Percentiles rank a stretch among this genome's conserved stretches.
These are phyloP conservation scores for Crematogaster levior DNA, from an alignment of 2,888 invertebrate genomes.

Conservation along the genomic window DNA sequence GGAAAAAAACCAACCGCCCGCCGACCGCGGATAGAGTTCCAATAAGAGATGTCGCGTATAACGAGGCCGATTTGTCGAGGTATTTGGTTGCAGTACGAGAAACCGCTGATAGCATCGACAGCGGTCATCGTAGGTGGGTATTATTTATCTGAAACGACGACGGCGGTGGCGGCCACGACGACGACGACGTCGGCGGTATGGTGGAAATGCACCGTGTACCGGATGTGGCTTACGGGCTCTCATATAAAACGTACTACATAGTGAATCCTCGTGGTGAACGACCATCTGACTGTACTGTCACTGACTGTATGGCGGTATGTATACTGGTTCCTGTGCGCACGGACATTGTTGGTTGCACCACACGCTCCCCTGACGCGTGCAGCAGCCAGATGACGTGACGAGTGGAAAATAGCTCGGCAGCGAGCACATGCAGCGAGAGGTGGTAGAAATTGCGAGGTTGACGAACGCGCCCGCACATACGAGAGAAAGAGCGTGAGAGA, in stretches of 20 bases:
- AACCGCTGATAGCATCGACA: constrained; percentile 51
- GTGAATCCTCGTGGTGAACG: constrained; percentile 30
- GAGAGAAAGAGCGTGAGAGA: neutral
- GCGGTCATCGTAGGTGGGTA: constrained; percentile 34
- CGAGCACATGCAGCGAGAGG: constrained; percentile 30
- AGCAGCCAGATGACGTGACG: constrained; percentile 57
- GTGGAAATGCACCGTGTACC: constrained; percentile 64
- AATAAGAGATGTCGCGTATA: constrained; percentile 49
- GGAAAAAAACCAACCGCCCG: constrained; percentile 26
- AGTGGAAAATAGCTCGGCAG: constrained; percentile 53
- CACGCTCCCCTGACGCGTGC: constrained; percentile 48
- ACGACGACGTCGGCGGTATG: constrained; percentile 25
- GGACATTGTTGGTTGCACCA: constrained; percentile 32
- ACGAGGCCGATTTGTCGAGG: constrained; percentile 64
- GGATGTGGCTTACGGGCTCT: constrained; percentile 67
- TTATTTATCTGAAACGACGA: constrained; percentile 67
- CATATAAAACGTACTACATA: constrained; percentile 9
- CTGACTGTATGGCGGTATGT: constrained; percentile 29
- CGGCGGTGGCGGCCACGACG: constrained; percentile 20
- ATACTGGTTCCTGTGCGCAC: constrained; percentile 61
- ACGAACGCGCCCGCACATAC: constrained; percentile 49
- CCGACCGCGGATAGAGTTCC: constrained; percentile 58
- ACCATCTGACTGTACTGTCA: constrained; percentile 60
- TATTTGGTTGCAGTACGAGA: constrained; percentile 52
- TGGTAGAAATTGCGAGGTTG: constrained; percentile 56